Percentiles rank a stretch among this genome's conserved stretches.
These are phyloP conservation scores for Amiota minor DNA, from an alignment of 2,888 invertebrate genomes.

Conservation along the genomic window DNA sequence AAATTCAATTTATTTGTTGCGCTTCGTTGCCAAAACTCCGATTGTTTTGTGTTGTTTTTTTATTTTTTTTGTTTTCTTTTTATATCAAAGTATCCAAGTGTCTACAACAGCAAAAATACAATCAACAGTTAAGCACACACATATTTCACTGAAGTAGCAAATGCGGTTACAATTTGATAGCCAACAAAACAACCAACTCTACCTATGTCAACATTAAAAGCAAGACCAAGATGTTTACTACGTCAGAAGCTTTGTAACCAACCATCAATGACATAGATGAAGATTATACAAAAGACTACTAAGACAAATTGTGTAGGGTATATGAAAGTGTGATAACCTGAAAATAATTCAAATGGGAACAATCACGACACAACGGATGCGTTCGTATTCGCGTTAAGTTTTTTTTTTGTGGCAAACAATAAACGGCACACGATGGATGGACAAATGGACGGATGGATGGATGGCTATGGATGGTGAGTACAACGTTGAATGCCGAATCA, in stretches of 20 bases:
- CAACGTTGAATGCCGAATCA: too few species aligned
- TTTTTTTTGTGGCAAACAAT: too few species aligned
- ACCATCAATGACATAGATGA: not conserved
- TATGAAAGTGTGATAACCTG: too few species aligned
- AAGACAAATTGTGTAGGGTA: not conserved
- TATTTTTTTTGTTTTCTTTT: not conserved
- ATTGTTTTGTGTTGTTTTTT: too few species aligned
- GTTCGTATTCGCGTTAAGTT: not conserved
- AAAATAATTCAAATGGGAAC: not conserved
- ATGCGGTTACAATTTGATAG: too few species aligned
- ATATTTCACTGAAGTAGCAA: too few species aligned
- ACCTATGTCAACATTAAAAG: too few species aligned
- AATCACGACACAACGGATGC: slow-evolving; percentile 7
- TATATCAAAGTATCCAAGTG: not conserved
- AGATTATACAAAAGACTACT: not conserved
- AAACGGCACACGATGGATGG: too few species aligned
- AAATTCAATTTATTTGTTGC: slow-evolving; percentile 28
- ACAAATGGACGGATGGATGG: too few species aligned
- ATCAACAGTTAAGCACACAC: not conserved
- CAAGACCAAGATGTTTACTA: too few species aligned
- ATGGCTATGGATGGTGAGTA: too few species aligned
- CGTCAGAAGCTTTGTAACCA: not conserved
- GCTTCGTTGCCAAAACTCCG: not conserved
- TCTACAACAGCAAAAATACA: not conserved
- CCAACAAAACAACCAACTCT: too few species aligned